A percentile compares a stretch with the other conserved stretches of the same genome.
phyloP scores from a whole-genome alignment of 53 echinoderm and acorn worm genomes.

The Zoroaster sp. region DNA sequence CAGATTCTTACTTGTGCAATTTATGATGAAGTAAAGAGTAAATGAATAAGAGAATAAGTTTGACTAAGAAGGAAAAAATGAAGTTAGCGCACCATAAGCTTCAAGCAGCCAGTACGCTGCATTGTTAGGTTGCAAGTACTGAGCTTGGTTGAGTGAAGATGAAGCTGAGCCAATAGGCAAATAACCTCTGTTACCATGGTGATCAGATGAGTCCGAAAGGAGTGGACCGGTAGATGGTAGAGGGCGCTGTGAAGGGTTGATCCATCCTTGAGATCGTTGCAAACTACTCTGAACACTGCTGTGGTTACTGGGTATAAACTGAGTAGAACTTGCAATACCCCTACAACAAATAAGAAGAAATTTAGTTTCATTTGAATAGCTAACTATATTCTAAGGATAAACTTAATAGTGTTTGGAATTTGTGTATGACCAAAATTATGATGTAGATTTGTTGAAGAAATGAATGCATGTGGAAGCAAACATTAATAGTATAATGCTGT shows the following conservation, averaged over 20 bases:
- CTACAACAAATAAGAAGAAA: background rate
- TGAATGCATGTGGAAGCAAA: no score
- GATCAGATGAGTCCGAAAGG: conserved; percentile 38
- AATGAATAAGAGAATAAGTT: background rate
- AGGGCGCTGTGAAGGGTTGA: conserved; percentile 56
- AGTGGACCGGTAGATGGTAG: conserved; percentile 45
- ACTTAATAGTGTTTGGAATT: no score
- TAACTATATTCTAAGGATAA: no score
- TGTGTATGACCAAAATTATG: no score
- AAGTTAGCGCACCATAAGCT: conserved; percentile 56
- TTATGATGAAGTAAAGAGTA: no score
- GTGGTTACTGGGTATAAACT: conserved; percentile 46
- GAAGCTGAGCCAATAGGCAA: conserved; percentile 53
- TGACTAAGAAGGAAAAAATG: conserved; percentile 23
- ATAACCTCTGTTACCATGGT: conserved; percentile 68
- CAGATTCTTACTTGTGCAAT: no score
- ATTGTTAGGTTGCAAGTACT: conserved; percentile 58
- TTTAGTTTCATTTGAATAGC: no score
- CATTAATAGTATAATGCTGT: no score
- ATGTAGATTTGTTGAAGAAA: no score
- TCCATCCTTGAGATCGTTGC: conserved; percentile 41
- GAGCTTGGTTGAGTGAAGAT: conserved; percentile 36
- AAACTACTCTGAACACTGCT: conserved; percentile 51
- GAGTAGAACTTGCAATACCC: conserved; percentile 29
- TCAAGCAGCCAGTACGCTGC: conserved; percentile 56